Percentiles rank a stretch among this genome's conserved stretches.
phyloP scores from a whole-genome alignment of 2,113 vertebrate genomes.

The Pelodiscus sinensis region DNA sequence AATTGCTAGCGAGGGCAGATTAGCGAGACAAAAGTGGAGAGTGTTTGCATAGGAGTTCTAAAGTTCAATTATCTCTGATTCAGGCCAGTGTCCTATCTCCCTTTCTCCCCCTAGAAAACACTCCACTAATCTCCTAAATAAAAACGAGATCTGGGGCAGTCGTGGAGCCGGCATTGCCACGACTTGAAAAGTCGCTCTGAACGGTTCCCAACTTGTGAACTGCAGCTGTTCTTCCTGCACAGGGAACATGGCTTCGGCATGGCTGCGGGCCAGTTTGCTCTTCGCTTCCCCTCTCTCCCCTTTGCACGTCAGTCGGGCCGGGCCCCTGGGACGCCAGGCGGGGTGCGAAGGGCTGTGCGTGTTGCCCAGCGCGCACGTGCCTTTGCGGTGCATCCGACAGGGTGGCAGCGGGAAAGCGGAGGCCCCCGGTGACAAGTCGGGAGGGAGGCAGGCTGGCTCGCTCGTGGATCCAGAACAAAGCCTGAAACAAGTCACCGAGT shows the following conservation, averaged over 20 bases:
- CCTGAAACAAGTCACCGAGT: constrained; percentile 71
- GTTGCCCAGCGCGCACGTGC: background rate
- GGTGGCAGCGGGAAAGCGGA: constrained; percentile 68
- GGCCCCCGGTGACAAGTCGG: constrained; percentile 60
- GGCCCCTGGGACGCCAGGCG: constrained; percentile 5
- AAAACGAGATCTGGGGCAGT: constrained; percentile 73
- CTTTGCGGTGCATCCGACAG: background rate
- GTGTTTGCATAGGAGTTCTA: constrained; percentile 85
- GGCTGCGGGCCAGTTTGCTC: background rate
- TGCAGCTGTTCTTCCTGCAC: constrained; percentile 62
- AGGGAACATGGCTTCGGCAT: constrained; percentile 29
- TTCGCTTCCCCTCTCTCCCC: background rate
- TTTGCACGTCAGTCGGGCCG: background rate
- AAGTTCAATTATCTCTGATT: constrained; percentile 85
- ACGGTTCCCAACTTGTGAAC: constrained; percentile 69
- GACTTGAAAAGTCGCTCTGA: constrained; percentile 69
- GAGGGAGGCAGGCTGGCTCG: constrained; percentile 60
- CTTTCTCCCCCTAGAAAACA: constrained; percentile 59
- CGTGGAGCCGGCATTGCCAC: constrained; percentile 72
- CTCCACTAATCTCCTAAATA: constrained; percentile 74
- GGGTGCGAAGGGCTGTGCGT: background rate
- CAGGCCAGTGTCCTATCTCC: constrained; percentile 72
- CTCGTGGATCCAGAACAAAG: constrained; percentile 76
- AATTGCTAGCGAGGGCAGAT: constrained; percentile 92
- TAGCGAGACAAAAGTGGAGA: constrained; percentile 87